Conservation (phyloP, 1,140 invertebrate species). For the Leptinotarsa lineolata region DNA sequence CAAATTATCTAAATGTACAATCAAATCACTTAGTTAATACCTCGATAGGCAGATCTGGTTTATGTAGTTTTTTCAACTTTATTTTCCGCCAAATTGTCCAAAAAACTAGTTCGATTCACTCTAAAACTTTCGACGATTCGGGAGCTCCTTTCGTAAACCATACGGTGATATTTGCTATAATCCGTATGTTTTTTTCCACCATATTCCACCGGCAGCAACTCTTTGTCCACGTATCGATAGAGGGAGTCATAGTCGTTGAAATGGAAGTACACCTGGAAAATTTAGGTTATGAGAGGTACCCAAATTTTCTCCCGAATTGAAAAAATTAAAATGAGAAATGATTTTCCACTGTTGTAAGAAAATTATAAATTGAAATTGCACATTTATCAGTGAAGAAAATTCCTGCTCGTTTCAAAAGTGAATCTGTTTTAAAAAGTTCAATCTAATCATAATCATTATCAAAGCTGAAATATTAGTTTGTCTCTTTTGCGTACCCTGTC, state of each 20-base stretch:
- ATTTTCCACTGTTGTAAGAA: too few species aligned
- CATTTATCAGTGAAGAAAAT: too few species aligned
- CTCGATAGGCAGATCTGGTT: too few species aligned
- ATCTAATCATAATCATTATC: too few species aligned
- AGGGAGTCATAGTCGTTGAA: conserved; percentile 39
- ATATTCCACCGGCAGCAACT: conserved; percentile 45
- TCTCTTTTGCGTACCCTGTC: conserved; percentile 38
- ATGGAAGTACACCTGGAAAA: conserved; percentile 47
- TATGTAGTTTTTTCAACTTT: background rate
- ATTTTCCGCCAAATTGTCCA: background rate
- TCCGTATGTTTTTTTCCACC: conserved; percentile 37
- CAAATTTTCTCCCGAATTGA: too few species aligned
- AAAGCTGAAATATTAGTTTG: background rate
- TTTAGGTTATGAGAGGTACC: too few species aligned
- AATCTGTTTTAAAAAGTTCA: too few species aligned
- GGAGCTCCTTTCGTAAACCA: background rate
- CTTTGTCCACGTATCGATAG: conserved; percentile 40
- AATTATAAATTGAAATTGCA: too few species aligned
- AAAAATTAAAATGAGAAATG: too few species aligned
- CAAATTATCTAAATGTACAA: too few species aligned
- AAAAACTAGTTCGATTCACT: background rate
- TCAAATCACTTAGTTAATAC: too few species aligned
- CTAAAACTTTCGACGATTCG: background rate
- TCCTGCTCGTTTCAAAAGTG: too few species aligned
- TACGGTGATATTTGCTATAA: conserved; percentile 24